Percentiles rank a stretch among this genome's conserved stretches.
phyloP scores from a whole-genome alignment of 1,140 invertebrate species.

The Phocides pigmalion region DNA sequence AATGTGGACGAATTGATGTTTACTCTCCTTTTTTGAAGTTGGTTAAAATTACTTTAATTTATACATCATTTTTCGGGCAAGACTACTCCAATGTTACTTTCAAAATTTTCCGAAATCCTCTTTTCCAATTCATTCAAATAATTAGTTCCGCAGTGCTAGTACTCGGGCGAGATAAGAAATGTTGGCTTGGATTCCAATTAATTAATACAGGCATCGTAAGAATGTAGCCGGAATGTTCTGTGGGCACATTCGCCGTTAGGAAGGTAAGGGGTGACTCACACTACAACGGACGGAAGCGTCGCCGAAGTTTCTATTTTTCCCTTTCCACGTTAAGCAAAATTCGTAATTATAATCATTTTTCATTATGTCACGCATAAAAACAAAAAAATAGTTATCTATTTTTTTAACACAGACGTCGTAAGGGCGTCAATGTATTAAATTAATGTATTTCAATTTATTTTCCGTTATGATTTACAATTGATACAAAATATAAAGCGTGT shows the following conservation, averaged over 20 bases:
- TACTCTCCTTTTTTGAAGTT: too few relatives aligned
- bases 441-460: too few relatives aligned
- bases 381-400: too few relatives aligned
- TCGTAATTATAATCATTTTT: too few relatives aligned
- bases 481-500: too few relatives aligned
- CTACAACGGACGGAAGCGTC: background rate
- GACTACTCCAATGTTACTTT: background rate
- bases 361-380: too few relatives aligned
- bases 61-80: background rate
- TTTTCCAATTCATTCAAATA: constrained; percentile 25
- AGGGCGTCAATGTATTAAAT: too few relatives aligned
- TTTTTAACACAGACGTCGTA: too few relatives aligned
- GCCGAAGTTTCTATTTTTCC: background rate
- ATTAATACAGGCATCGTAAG: constrained; percentile 41
- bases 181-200: constrained; percentile 40
- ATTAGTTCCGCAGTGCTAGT: constrained; percentile 24
- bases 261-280: constrained; percentile 2
- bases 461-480: too few relatives aligned
- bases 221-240: constrained; percentile 37
- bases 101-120: constrained; percentile 19
- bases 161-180: constrained; percentile 30
- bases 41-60: too few relatives aligned
- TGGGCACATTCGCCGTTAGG: constrained; percentile 37
- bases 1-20: too few relatives aligned
- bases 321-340: too few relatives aligned